These are phyloP conservation scores for Drosophila phalerata DNA, from an alignment of 2,888 invertebrate genomes.

Conservation along the genomic window DNA sequence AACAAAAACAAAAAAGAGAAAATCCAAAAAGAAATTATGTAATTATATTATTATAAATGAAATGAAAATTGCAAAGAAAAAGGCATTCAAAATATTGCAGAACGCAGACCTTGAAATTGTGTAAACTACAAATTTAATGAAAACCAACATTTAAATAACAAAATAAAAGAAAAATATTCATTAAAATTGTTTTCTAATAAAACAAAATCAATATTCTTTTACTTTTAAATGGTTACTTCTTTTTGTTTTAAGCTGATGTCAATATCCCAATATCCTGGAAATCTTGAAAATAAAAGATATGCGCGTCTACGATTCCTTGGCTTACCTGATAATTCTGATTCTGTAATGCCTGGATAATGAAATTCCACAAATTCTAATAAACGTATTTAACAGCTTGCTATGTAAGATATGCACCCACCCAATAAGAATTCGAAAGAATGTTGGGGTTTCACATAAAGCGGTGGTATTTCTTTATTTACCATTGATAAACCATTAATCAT, in stretches of 20 bases:
- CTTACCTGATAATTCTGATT: background rate
- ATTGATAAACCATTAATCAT: constrained; percentile 80
- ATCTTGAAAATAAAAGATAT: too few species aligned
- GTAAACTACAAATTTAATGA: constrained; percentile 78
- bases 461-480: constrained; percentile 85
- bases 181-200: constrained; percentile 83
- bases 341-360: too few species aligned
- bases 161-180: constrained; percentile 74
- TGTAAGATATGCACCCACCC: background rate
- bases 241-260: background rate
- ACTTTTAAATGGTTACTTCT: constrained; percentile 10
- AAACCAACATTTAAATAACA: constrained; percentile 75
- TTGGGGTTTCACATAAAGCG: constrained; percentile 85
- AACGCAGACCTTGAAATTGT: constrained; percentile 72
- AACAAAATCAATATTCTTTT: constrained; percentile 54
- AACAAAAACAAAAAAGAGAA: constrained; percentile 38
- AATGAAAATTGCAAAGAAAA: constrained; percentile 62
- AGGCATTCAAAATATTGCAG: constrained; percentile 48
- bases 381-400: too few species aligned
- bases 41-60: constrained; percentile 72
- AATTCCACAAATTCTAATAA: too few species aligned
- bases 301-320: too few species aligned
- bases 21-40: constrained; percentile 52
- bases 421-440: background rate
- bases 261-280: background rate